Evolutionary conservation across 2,113 vertebrate genomes (phyloP), one percentile per base, ranked within the genome.

Genomic region (Rhabdomys dilectus): DNA sequence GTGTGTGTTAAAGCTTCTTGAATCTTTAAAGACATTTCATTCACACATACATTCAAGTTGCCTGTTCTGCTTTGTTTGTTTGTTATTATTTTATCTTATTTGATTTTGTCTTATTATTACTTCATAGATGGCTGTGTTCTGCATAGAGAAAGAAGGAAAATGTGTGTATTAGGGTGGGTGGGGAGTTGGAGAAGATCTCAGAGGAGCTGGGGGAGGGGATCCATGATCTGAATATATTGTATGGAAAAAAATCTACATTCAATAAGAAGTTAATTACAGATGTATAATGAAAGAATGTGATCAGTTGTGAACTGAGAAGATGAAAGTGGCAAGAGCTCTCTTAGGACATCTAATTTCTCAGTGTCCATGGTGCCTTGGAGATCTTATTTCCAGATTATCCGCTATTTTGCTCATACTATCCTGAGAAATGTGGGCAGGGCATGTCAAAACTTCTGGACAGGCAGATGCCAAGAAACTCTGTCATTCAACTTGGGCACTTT

Each of bases 351-450:
- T 87, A n/a, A 84, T 84, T 92, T 51, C 91, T 82, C 62, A 42
- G 0, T 42, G 90, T 53, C 22, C 89, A 42, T 22, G 39, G 62
- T 89, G 45, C 31, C 39, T 91, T 45, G 16, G 42, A 31, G 39
- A n/a, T 89, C 89, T 51, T 39, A 73, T 88, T 92, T 92, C 48
- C 68, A 66, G 81, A 92, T 93, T 95, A 75, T 64, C 34, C 26
- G 45, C 5, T 19, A 72, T 22, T 64, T 2, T 31, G 24, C 29
- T 51, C 36, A 62, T 15, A 60, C 16, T 9, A 3, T 22, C 12
- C 48, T 70, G 88, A 75, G 89, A 91, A 92, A 88, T 45, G 64
- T 31, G 39, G 24, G 66, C 81, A 39, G 85, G 68, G 62, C 22
- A 84, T 85, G 89, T 64, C 34, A 91, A 76, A 93, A 77, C 3